These are phyloP conservation scores for Urocynchramus pylzowi DNA, from an alignment of 2,113 vertebrate genomes.

Conservation along the genomic window DNA sequence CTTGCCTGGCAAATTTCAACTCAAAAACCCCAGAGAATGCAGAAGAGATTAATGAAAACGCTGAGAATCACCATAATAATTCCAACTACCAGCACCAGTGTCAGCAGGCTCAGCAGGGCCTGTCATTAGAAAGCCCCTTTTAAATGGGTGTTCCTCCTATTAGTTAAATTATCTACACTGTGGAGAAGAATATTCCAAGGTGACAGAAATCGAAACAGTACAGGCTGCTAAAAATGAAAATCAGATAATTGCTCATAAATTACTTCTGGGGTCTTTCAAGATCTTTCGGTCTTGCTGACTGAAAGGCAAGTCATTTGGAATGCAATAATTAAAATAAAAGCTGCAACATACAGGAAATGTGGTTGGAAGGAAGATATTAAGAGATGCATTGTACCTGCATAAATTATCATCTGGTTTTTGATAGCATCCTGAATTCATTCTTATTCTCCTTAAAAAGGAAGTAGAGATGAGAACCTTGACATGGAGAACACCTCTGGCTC, in stretches of 20 bases:
- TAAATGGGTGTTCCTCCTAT: constrained; percentile 57
- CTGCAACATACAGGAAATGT: constrained; percentile 31
- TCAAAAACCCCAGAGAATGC: constrained; percentile 53
- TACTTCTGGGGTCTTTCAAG: constrained; percentile 67
- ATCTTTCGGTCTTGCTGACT: constrained; percentile 58
- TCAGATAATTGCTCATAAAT: constrained; percentile 71
- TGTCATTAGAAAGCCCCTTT: constrained; percentile 65
- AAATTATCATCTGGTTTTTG: constrained; percentile 32
- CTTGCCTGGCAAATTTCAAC: constrained; percentile 48
- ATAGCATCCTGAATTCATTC: neutral
- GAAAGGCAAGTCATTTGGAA: constrained; percentile 57
- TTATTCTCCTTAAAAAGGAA: neutral
- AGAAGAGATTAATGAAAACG: constrained; percentile 59
- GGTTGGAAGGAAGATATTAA: constrained; percentile 39
- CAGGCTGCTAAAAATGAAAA: constrained; percentile 58
- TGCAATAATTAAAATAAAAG: constrained; percentile 67
- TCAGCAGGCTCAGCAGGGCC: constrained; percentile 64
- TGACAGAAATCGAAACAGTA: constrained; percentile 47
- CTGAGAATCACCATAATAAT: constrained; percentile 61
- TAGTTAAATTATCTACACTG: constrained; percentile 64
- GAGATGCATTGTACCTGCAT: constrained; percentile 39
- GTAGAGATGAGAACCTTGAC: neutral
- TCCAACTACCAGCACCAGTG: constrained; percentile 36
- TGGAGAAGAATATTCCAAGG: constrained; percentile 54
- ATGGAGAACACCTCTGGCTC: neutral